These are phyloP conservation scores for Dolichoris vasculosae DNA, from an alignment of 1,140 invertebrate species.

Conservation along the genomic window DNA sequence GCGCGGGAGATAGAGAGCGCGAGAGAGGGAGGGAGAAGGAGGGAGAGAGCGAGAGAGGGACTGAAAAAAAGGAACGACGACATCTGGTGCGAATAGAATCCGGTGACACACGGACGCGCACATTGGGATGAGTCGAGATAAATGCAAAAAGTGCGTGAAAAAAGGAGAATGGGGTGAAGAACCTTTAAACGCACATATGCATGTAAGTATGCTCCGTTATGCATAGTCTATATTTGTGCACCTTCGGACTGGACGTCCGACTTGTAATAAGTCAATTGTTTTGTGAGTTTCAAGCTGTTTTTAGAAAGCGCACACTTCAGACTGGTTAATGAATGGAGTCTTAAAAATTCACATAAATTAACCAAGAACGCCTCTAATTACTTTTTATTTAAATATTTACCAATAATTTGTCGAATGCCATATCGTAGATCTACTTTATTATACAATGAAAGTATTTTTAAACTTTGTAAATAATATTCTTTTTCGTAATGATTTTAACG, in stretches of 20 bases:
- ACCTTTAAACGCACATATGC: background rate
- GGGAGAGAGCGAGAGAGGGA: background rate
- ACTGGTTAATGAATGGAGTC: background rate
- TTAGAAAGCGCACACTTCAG: background rate
- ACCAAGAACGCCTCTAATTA: background rate
- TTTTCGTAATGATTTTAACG: background rate
- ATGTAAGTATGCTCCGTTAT: background rate
- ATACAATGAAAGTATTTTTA: background rate
- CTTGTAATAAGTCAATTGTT: constrained; percentile 37
- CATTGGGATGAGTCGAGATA: background rate
- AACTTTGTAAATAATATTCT: background rate
- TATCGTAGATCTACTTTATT: background rate
- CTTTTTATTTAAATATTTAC: background rate
- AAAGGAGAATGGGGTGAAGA: constrained; percentile 18
- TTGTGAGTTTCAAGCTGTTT: background rate
- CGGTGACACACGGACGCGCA: constrained; percentile 36
- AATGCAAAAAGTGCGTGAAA: constrained; percentile 31
- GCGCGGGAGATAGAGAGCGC: constrained; percentile 49
- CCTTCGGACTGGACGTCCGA: background rate
- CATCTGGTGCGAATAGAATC: constrained; percentile 54
- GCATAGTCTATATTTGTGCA: constrained; percentile 15
- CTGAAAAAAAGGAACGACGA: constrained; percentile 54
- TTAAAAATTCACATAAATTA: constrained; percentile 23
- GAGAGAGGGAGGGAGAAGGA: constrained; percentile 1
- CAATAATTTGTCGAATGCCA: background rate